Evolutionary conservation across 2,888 invertebrate species (phyloP), one percentile per base, ranked within the genome.

Genomic region (Sepiola atlantica): DNA sequence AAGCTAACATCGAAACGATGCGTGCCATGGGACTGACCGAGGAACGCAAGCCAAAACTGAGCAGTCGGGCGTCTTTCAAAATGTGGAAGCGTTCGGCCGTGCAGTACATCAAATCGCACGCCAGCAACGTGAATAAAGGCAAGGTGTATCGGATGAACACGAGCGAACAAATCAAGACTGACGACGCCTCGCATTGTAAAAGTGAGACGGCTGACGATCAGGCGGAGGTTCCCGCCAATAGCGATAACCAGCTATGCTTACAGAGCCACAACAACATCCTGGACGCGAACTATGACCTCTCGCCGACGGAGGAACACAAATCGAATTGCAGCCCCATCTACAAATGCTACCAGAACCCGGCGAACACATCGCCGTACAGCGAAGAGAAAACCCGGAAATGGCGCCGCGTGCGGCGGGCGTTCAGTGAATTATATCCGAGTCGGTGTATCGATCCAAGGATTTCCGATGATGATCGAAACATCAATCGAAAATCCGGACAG

Each of bases 401-500:
- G 77, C 77, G 77, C 2, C 77, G 77, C n/a, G 77, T 77, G 77
- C 77, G 77, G 16, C 77, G 77, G n/a, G 77, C 77, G n/a, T 77
- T 77, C n/a, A 77, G 77, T 77, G 77, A 77, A 77, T 77, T 77
- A 77, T 77, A 77, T 77, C 77, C 77, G 16, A 77, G 77, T n/a
- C 77, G 77, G n/a, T 77, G 77, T n/a, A 77, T 77, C n/a, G 77
- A 77, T 32, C n/a, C 77, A 16, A 77, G n/a, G 18, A 77, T 77
- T 77, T 77, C 77, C n/a, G 77, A 77, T 77, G 77, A 77, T 77
- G 77, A 77, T n/a, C 77, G n/a, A 77, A n/a, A n/a, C n/a, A 45
- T 45, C 4, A 77, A 77, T n/a, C 77, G 77, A n/a, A 77, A 77
- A 77, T n/a, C n/a, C 3, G 77, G n/a, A 16, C 77, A 77, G n/a